phyloP scores from a whole-genome alignment of 2,113 vertebrate species.

The Panurus biarmicus region DNA sequence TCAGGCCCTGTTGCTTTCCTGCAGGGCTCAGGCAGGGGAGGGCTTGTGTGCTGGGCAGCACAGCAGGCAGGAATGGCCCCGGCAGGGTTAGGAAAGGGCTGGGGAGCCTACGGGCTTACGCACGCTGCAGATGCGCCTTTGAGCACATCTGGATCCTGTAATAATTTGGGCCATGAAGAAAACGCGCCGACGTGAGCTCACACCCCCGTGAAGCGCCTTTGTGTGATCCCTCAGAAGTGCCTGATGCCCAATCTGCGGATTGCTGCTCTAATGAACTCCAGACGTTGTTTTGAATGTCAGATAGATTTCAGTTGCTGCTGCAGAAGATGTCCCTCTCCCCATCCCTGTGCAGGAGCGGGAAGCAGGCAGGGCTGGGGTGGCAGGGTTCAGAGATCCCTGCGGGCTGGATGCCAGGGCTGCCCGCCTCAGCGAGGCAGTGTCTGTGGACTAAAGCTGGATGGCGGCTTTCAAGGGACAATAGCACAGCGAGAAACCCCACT shows the following conservation, averaged over 20 bases:
- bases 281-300: slow-evolving; percentile 27
- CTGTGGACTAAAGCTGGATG: background rate
- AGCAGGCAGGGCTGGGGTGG: background rate
- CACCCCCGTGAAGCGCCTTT: slow-evolving; percentile 37
- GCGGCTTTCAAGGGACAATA: background rate
- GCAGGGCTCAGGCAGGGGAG: background rate
- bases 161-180: background rate
- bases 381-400: background rate
- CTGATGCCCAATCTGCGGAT: slow-evolving; percentile 3
- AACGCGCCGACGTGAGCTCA: background rate
- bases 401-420: background rate
- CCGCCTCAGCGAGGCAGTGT: rapidly evolving
- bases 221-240: slow-evolving; percentile 39
- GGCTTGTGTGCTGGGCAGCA: background rate
- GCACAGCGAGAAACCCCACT: background rate
- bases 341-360: rapidly evolving
- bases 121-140: background rate
- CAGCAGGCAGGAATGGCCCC: background rate
- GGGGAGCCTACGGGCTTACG: background rate
- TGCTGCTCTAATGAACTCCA: slow-evolving; percentile 44
- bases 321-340: background rate
- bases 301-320: background rate
- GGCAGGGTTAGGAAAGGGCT: background rate
- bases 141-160: slow-evolving; percentile 54
- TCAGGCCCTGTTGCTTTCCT: background rate